Evolutionary conservation across 1,140 invertebrate species (phyloP), one percentile per base, ranked within the genome.

Genomic region (Meloidogyne hapla): DNA sequence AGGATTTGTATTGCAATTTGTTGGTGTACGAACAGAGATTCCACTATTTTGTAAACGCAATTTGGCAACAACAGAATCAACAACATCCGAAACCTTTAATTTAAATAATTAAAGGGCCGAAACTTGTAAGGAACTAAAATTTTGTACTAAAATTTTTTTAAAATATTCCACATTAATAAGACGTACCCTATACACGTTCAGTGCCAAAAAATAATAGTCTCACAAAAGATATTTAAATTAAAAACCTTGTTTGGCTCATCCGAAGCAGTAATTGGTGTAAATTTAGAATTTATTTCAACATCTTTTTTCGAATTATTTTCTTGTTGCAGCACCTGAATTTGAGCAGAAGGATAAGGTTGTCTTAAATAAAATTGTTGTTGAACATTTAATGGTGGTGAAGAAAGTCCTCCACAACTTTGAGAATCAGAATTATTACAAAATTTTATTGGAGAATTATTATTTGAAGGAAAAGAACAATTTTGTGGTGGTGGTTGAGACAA

Each of bases 61-160:
- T 45, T 69, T 74, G 8, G 42, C 74, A 5, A 77, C 76, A 26
- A 77, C 76, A n/a, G 76, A 77, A 42, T 77, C 76, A 21, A 77
- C 76, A 10, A 77, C 75, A 33, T 77, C 74, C n/a, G 74, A 65
- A 62, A 77, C 76, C 63, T 77, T 76, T n/a, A 56, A n/a, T 56
- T 48, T n/a, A n/a, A 56, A n/a, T n/a, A 33, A 33, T 33, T 8
- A 33, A 6, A 6, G 4, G 33, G 0, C 5, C 9, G 9, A 33
- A 33, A 33, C 33, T 33, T 33, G 4, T 33, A 33, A 33, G 4
- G 4, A 33, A 6, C 33, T 6, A 33, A 33, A 33, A 33, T 33
- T 6, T 33, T 33, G 4, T 33, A 33, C 33, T 33, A 33, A 6
- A 33, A 5, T n/a, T n/a, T n/a, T n/a, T n/a, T n/a, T n/a, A n/a